Evolutionary conservation across 2,113 vertebrate species (phyloP).

Genomic region (Crotalus helleri): DNA sequence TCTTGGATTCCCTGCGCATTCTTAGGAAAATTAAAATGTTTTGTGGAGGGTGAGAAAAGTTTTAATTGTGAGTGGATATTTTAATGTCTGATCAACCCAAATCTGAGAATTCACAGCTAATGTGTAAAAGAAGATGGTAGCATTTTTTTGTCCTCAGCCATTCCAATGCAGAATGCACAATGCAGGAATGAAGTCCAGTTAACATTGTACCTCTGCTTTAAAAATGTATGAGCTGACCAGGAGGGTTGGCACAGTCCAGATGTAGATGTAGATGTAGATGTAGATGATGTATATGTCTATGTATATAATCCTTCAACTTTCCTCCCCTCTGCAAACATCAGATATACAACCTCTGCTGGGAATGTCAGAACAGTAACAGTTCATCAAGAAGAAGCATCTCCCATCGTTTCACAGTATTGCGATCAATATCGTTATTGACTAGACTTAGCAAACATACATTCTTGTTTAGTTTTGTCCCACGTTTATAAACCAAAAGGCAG

Average conservation of each 20-base stretch:
- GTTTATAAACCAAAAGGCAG: not conserved
- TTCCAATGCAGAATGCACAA: not conserved
- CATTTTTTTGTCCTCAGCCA: not conserved
- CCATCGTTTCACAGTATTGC: not conserved
- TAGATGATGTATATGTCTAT: not conserved
- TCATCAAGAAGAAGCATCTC: not conserved
- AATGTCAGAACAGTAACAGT: not conserved
- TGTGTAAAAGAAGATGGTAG: not conserved
- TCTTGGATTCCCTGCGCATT: not conserved
- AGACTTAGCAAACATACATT: not conserved
- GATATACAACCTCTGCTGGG: not conserved
- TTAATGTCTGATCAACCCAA: not conserved
- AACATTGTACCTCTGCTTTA: not conserved
- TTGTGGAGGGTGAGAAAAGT: not conserved
- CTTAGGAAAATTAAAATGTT: not conserved
- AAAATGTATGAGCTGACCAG: not conserved
- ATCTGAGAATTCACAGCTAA: not conserved
- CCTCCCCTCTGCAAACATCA: not conserved
- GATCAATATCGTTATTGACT: constrained; percentile 20
- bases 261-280: too few relatives aligned
- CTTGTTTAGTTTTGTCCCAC: not conserved
- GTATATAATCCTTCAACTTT: not conserved
- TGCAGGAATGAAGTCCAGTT: not conserved
- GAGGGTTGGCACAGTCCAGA: not conserved
- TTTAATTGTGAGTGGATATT: not conserved